Conservation (phyloP, 53 echinoderm and acorn worm species). For the Echinometra lucunter region DNA sequence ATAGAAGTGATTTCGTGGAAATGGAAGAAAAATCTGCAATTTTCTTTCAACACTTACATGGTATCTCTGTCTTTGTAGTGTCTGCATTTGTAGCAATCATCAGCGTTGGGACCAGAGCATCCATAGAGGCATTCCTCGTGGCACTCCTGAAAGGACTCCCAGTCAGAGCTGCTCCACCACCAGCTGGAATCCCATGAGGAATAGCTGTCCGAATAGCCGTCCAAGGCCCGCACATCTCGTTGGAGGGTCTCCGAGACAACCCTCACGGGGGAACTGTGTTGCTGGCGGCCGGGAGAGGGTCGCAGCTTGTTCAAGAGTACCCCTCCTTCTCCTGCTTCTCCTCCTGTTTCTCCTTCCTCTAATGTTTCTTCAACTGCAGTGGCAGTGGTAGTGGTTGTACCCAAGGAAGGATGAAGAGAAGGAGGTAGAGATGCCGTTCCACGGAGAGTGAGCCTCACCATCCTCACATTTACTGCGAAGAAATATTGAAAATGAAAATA, state of each 20-base stretch:
- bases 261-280: background rate
- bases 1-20: no score
- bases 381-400: background rate
- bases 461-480: background rate
- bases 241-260: conserved; percentile 7
- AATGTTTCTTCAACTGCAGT: background rate
- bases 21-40: no score
- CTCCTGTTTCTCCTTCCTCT: background rate
- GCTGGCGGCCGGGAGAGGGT: background rate
- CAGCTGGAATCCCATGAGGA: conserved; percentile 66
- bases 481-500: background rate
- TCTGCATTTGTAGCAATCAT: conserved; percentile 84
- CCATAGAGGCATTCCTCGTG: conserved; percentile 85
- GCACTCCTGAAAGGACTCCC: conserved; percentile 60
- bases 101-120: conserved; percentile 75
- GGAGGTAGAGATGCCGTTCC: background rate
- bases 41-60: no score
- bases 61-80: conserved; percentile 82
- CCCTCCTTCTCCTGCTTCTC: background rate
- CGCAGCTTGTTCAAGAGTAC: background rate
- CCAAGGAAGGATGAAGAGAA: background rate
- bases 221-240: background rate
- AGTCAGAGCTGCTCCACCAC: conserved; percentile 70
- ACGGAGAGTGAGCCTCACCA: background rate
- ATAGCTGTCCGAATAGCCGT: background rate